Percentiles rank a stretch among this genome's conserved stretches.
phyloP scores from a whole-genome alignment of 2,113 vertebrate genomes.

The Zeus faber region DNA sequence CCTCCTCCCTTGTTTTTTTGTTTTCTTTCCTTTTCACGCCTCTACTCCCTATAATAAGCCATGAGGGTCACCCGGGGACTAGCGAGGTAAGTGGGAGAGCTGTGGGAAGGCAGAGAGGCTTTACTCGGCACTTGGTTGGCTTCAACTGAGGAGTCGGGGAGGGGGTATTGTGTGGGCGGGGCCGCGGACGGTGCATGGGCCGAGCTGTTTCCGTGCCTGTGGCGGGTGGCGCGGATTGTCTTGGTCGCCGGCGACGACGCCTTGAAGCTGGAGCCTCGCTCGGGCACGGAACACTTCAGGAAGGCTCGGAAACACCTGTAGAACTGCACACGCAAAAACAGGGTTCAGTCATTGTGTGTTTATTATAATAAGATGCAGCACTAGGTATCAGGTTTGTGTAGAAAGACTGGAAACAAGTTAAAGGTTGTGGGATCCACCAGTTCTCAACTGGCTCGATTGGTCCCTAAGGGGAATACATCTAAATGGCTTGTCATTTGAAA shows the following conservation, averaged over 20 bases:
- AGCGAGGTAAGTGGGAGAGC: background rate
- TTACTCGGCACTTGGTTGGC: background rate
- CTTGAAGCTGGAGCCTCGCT: conserved; percentile 53
- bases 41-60: conserved; percentile 61
- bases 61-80: conserved; percentile 61
- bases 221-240: conserved; percentile 43
- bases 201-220: conserved; percentile 13
- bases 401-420: no score
- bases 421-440: no score
- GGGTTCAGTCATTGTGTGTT: no score
- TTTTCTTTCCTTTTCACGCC: background rate
- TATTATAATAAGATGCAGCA: no score
- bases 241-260: conserved; percentile 58
- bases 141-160: conserved; percentile 10
- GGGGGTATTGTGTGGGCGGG: conserved; percentile 23
- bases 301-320: conserved; percentile 77
- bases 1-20: background rate
- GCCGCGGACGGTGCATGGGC: conserved; percentile 8
- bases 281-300: conserved; percentile 55
- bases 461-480: no score
- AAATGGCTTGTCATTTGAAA: no score
- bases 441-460: no score
- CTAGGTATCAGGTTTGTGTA: no score
- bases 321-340: conserved; percentile 59
- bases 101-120: background rate